Conservation (phyloP, 2,888 invertebrate genomes). For the Teinopalpus imperialis region DNA sequence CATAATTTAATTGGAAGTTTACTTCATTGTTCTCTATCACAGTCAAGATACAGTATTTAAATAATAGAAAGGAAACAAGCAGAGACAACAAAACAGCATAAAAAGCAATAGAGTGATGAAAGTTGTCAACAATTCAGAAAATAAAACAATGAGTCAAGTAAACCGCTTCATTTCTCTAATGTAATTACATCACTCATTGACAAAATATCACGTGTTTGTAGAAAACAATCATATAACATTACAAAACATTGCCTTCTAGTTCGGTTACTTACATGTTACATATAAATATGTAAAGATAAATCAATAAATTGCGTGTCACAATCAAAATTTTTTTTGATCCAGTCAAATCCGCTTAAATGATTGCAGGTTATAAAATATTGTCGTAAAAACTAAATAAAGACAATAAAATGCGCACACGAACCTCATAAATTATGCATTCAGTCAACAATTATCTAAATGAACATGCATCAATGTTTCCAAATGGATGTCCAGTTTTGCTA, state of each 20-base stretch:
- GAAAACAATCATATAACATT: slow-evolving; percentile 53
- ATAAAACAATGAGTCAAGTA: slow-evolving; percentile 45
- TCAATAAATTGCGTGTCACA: slow-evolving; percentile 65
- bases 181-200: slow-evolving; percentile 36
- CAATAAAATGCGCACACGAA: slow-evolving; percentile 56
- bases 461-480: not conserved
- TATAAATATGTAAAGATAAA: slow-evolving; percentile 42
- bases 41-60: slow-evolving; percentile 31
- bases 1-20: slow-evolving; percentile 26
- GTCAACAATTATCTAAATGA: slow-evolving; percentile 50
- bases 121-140: slow-evolving; percentile 24
- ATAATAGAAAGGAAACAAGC: slow-evolving; percentile 28
- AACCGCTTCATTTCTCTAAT: slow-evolving; percentile 38
- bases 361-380: slow-evolving; percentile 32
- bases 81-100: slow-evolving; percentile 29
- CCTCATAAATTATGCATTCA: slow-evolving; percentile 71
- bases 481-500: not conserved
- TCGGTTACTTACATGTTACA: slow-evolving; percentile 19
- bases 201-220: slow-evolving; percentile 51
- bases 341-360: slow-evolving; percentile 64
- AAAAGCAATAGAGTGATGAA: slow-evolving; percentile 16
- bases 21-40: slow-evolving; percentile 29
- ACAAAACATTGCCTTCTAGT: slow-evolving; percentile 39
- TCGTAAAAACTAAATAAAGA: slow-evolving; percentile 46
- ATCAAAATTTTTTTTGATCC: slow-evolving; percentile 73